Base-by-base conservation (phyloP, 2,888 invertebrate species). In the Chelonus formosanus region DNA sequence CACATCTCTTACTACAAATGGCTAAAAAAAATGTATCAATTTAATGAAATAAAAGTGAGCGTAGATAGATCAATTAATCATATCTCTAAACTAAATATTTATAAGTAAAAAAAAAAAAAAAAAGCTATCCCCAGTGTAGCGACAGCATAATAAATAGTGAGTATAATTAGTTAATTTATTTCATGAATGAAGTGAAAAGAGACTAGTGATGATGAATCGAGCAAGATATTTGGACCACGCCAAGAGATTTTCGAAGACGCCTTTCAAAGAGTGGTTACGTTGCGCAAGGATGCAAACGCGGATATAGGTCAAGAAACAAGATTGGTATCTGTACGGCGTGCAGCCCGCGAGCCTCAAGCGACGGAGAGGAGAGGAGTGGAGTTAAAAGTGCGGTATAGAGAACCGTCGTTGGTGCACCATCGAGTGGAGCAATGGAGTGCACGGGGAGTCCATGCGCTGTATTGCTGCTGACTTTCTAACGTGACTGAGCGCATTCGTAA, bases 251-350 rank as follows among this genome's bases (percentile, higher is more conserved):
- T 77, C 78, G 77, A 80, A 79, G 78, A 79, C 76, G 75, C 77
- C 79, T 74, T 80, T 79, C 76, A 74, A 76, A 75, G 71, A 62
- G 48, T 53, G 10, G 5, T 5, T 43, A 63, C 61, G 75, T 83
- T 83, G 83, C 82, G 81, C 84, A 83, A 84, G 79, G 81, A 81
- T 79, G 81, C 82, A 79, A 83, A 81, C 77, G 78, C 81, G 82
- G 81, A 84, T 84, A 83, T 83, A 80, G 84, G 84, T 83, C 83
- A 84, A 83, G 82, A 84, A 84, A 79, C 79, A 80, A 83, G 84
- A 84, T 83, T 83, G 80, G 80, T 83, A 84, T 84, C 84, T 81
- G 77, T 58, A 69, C 70, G 55, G 65, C 67, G 67, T 68, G 69
- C 65, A 64, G 65, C 68, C 63, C 65, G 58, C 64, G 61, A 48